Conservation (phyloP, 2,113 vertebrate genomes). For the Rhineura floridana region DNA sequence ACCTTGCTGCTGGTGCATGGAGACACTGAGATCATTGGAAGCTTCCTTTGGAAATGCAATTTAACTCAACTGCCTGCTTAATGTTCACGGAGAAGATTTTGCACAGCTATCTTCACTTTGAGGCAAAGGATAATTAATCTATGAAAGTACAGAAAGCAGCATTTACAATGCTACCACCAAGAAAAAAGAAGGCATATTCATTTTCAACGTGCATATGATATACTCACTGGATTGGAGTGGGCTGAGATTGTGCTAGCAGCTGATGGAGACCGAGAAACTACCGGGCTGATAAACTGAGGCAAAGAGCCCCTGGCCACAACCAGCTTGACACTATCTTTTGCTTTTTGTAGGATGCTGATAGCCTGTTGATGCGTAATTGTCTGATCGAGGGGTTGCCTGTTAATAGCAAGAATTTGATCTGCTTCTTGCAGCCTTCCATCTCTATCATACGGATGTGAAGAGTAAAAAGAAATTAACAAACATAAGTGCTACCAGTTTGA, state of each 20-base stretch:
- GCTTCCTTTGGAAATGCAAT: not conserved
- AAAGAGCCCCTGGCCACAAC: constrained; percentile 87
- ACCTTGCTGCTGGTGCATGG: not conserved
- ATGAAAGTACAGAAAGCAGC: not conserved
- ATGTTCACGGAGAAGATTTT: not conserved
- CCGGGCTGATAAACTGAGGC: constrained; percentile 86
- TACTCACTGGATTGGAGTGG: constrained; percentile 88
- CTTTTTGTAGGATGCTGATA: constrained; percentile 89
- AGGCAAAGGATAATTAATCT: not conserved
- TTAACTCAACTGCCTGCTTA: not conserved
- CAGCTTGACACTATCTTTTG: constrained; percentile 88
- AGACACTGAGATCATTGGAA: not conserved
- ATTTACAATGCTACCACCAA: not conserved
- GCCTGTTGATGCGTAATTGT: constrained; percentile 95
- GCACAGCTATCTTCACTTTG: not conserved
- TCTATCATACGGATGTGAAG: constrained; percentile 68
- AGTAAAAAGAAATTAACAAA: not conserved
- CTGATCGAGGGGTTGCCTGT: constrained; percentile 88
- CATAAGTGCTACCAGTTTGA: constrained; percentile 33
- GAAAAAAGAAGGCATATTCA: constrained; percentile 6
- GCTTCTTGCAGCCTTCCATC: constrained; percentile 92
- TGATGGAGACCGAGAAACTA: constrained; percentile 91
- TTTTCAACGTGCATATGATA: not conserved
- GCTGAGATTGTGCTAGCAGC: constrained; percentile 92
- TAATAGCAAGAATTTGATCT: constrained; percentile 95